Evolutionary conservation across 2,113 vertebrate species (phyloP), one percentile per base, ranked within the genome.

Genomic region (Brienomyrus longianalis): DNA sequence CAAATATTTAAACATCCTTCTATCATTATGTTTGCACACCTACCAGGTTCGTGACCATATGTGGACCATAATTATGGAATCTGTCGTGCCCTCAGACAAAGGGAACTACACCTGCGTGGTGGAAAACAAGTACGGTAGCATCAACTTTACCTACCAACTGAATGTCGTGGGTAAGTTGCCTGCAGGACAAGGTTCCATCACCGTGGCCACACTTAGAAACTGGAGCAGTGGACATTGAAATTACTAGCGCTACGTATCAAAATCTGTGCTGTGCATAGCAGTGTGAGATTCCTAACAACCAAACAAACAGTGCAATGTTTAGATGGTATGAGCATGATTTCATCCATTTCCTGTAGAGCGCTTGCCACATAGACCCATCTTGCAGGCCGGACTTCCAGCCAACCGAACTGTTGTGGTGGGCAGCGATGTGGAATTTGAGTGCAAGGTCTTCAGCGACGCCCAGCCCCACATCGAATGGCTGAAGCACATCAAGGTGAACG

Each of bases 101-200:
- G 98, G 97, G 88, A 99, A 98, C 95, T 99, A 99, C 95, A 98
- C 98, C 1, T 99, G 98, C 89, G 95, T 98, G 43, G 98, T 98
- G 94, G 96, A 97, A 94, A 99, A 99, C 1, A 94, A 96, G 23
- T 95, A 98, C 0, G 98, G 98, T 86, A 97, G 96, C 92, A 97
- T 99, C 48, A 97, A 96, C 92, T 98, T 98, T 93, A 98, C 97
- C 87, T 99, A 98, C 93, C 96, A 97, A 94, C 96, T 99, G 86
- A 97, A 98, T 2, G 97, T 99, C 0, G 96, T 98, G 0, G 98
- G 97, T 98, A 94, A 96, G 97, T 43, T 43, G 47, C 47, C 66
- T 43, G 50, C 27, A 86, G 23, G 6, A 50, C 2, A 1, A 21
- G 6, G 27, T 51, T 27, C 31, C 45, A 19, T 54, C 48, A 19